Base-by-base conservation (phyloP, 2,888 invertebrate genomes). In the Lasius platythorax region DNA sequence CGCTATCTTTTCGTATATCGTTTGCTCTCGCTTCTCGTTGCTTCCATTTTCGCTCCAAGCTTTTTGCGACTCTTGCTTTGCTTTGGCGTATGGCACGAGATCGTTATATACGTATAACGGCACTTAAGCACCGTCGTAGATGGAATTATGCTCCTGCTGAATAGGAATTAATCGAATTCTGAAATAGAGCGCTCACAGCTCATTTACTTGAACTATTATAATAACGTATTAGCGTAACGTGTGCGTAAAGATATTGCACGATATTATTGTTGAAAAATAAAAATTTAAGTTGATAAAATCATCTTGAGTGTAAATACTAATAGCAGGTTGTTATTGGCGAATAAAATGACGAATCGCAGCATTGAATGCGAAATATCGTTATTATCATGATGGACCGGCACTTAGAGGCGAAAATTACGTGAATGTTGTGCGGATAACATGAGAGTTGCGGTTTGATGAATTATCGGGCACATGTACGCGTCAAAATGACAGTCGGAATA, bases 121-220 rank as follows among this genome's bases (percentile, higher is more conserved):
- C 53, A 66, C 50, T 76, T 76, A 76, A 46, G 23, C 50, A 28
- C 28, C 15, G 9, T 56, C 56, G 30, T 43, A 43, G 78, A 78
- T 68, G 11, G n/a, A 78, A 78, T 78, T 68, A 78, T 33, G 67
- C n/a, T 78, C 67, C 28, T 78, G n/a, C 40, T 67, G 11, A 67
- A 67, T 67, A 40, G 23, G 1, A 67, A 78, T 56, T 68, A 68
- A 68, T 78, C 30, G 23, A 68, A 30, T 68, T 68, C 30, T 67
- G 11, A 43, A 68, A 78, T 30, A 46, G 56, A 75, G n/a, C 56
- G 30, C 9, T 46, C 40, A 37, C 23, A 37, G 18, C 37, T 75
- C 33, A 75, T 37, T 75, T 75, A 50, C 5, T 6, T 18, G 50
- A 46, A 2, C 28, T 18, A 23, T 66, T 37, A 53, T 30, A 37